These are phyloP conservation scores for Tineola bisselliella DNA, from an alignment of 2,888 invertebrate genomes.

Conservation along the genomic window DNA sequence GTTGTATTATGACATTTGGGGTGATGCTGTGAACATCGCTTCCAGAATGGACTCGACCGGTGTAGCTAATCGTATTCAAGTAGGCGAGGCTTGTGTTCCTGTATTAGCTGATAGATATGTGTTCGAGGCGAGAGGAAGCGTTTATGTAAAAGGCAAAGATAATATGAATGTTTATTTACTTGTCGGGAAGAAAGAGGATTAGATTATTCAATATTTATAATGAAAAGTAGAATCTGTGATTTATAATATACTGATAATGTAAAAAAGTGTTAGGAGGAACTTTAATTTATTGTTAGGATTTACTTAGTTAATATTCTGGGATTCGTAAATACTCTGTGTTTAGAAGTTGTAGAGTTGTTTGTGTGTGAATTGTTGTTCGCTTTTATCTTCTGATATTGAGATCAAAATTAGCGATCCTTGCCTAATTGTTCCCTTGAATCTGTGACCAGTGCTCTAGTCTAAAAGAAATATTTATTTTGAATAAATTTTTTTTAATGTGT, in stretches of 20 bases:
- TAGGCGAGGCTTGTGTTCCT: constrained; percentile 78
- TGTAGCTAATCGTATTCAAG: constrained; percentile 83
- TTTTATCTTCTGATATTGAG: neutral
- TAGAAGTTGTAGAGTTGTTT: neutral
- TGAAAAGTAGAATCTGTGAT: constrained; percentile 64
- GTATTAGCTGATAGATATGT: constrained; percentile 79
- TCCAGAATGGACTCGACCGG: constrained; percentile 98
- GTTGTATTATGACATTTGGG: constrained; percentile 98
- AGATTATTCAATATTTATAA: constrained; percentile 28
- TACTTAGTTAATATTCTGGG: constrained; percentile 1
- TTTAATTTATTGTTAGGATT: constrained; percentile 37
- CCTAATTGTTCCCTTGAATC: constrained; percentile 36
- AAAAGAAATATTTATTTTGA: constrained; percentile 29
- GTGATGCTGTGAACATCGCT: constrained; percentile 97
- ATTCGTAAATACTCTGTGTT: constrained; percentile 7
- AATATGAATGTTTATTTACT: constrained; percentile 91
- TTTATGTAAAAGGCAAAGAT: constrained; percentile 97
- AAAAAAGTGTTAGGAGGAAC: constrained; percentile 19
- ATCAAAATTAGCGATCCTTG: constrained; percentile 30
- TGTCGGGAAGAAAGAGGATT: constrained; percentile 61
- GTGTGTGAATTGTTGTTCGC: neutral
- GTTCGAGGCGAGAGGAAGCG: constrained; percentile 91
- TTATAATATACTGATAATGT: constrained; percentile 16
- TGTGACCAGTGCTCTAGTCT: constrained; percentile 64
- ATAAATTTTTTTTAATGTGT: constrained; percentile 11